Conservation (phyloP, 2,797 vertebrate genomes). For the Cryptoblepharus egeriae region DNA sequence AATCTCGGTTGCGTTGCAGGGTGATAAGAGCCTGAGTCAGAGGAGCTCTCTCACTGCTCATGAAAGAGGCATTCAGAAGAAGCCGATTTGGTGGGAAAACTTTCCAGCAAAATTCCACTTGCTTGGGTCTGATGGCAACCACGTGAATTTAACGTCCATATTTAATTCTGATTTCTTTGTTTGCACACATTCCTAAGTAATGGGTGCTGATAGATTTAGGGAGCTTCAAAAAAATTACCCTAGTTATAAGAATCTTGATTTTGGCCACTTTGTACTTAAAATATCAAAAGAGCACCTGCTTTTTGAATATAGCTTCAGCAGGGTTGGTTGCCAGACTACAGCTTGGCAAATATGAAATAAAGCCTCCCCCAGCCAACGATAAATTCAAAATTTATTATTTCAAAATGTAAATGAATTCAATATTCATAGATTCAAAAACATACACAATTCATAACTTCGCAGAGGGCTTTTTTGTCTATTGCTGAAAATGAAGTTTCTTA, state of each 20-base stretch:
- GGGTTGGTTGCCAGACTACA: no score
- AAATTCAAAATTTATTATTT: no score
- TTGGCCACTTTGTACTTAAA: background rate
- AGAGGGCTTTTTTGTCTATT: no score
- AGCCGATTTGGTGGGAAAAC: background rate
- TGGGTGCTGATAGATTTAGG: background rate
- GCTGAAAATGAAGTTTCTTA: no score
- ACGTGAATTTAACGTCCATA: background rate
- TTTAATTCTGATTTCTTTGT: no score
- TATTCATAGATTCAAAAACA: no score
- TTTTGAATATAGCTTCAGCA: no score
- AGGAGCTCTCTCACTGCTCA: slow-evolving; percentile 50
- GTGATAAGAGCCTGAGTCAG: slow-evolving; percentile 30
- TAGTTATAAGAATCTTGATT: background rate
- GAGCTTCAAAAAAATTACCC: background rate
- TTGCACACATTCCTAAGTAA: background rate
- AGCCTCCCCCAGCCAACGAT: no score
- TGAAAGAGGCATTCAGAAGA: slow-evolving; percentile 64
- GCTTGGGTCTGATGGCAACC: background rate
- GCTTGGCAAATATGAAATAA: no score
- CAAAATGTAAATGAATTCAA: no score
- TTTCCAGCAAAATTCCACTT: background rate
- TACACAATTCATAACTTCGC: no score
- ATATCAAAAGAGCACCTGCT: background rate
- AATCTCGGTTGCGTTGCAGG: fast-evolving